These are phyloP conservation scores for Dendrocincla tyrannina DNA, from an alignment of 2,797 vertebrate genomes.

Conservation along the genomic window DNA sequence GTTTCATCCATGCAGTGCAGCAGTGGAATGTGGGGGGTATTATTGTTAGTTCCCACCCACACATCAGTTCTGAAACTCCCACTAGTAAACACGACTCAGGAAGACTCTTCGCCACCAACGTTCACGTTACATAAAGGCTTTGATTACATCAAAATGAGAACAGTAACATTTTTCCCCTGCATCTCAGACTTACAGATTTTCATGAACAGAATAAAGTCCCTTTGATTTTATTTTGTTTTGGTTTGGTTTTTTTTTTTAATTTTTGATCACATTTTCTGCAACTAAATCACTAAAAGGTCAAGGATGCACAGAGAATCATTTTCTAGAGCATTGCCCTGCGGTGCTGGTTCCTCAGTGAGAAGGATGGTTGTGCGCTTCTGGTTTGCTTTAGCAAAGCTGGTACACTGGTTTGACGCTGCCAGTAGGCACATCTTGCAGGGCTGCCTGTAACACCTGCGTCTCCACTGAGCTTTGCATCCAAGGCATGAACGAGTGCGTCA, in stretches of 20 bases:
- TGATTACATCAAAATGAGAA: background rate
- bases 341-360: background rate
- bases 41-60: background rate
- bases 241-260: too few relatives aligned
- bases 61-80: background rate
- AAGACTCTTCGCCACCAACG: constrained; percentile 12
- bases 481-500: background rate
- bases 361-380: background rate
- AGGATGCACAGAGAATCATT: background rate
- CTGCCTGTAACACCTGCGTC: background rate
- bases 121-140: constrained; percentile 24
- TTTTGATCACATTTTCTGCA: background rate
- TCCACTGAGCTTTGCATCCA: background rate
- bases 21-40: background rate
- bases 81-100: constrained; percentile 7
- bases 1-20: background rate
- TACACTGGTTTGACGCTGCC: background rate
- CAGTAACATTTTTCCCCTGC: background rate
- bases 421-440: background rate
- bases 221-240: background rate
- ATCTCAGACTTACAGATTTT: background rate
- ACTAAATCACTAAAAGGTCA: background rate
- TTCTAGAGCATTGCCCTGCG: background rate
- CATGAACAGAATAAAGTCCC: background rate
- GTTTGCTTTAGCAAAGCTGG: background rate